Percentiles rank a stretch among this genome's conserved stretches.
Conservation (phyloP, 2,888 invertebrate genomes). For the Drosophila lacicola region DNA sequence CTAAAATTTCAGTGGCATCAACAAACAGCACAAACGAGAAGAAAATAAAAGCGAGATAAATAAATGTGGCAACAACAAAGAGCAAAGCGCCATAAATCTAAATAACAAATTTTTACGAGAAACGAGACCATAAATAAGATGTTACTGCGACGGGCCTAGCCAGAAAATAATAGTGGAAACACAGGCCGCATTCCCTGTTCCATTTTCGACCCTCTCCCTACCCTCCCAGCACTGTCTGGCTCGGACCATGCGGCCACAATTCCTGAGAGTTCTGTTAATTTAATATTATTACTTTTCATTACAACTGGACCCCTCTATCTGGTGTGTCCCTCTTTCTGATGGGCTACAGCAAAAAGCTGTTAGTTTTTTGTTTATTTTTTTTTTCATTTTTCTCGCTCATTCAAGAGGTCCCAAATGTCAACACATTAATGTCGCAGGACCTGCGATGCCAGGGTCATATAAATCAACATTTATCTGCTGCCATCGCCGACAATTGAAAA, state of each 20-base stretch:
- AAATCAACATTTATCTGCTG: conserved; percentile 75
- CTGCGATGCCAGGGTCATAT: conserved; percentile 44
- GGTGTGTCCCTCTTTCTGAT: conserved; percentile 26
- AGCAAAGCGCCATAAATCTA: conserved; percentile 77
- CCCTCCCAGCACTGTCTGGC: conserved; percentile 11
- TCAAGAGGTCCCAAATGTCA: conserved; percentile 62
- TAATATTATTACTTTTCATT: conserved; percentile 83
- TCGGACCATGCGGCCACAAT: conserved; percentile 50
- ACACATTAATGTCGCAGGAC: conserved; percentile 68
- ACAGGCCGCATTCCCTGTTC: conserved; percentile 17
- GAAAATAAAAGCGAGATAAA: conserved; percentile 59
- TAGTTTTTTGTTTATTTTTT: conserved; percentile 44
- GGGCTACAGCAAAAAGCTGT: conserved; percentile 55
- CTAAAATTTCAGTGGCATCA: conserved; percentile 71
- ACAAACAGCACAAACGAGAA: conserved; percentile 23
- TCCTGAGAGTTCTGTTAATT: conserved; percentile 78
- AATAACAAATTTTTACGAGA: conserved; percentile 79
- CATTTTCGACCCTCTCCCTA: conserved; percentile 37
- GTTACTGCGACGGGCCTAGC: conserved; percentile 65
- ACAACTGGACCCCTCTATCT: conserved; percentile 47
- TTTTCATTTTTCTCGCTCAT: conserved; percentile 14
- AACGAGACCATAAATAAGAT: conserved; percentile 78
- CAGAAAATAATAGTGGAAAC: conserved; percentile 49
- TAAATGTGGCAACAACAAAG: conserved; percentile 78
- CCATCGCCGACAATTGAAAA: conserved; percentile 74